Conservation (phyloP, 2,797 vertebrate genomes). For the Sarcophilus harrisii region DNA sequence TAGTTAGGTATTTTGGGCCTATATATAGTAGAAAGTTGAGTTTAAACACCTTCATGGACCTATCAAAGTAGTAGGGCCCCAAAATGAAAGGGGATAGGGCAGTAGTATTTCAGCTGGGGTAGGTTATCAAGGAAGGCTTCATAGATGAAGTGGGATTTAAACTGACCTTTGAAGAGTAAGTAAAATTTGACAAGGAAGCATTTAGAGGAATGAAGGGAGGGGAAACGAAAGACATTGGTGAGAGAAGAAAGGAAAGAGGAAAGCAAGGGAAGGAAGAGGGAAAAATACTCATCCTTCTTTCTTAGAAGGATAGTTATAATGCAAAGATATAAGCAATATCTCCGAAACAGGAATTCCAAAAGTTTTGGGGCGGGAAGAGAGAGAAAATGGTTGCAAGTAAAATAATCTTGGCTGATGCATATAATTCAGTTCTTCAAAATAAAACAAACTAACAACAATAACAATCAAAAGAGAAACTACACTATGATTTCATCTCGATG, state of each 20-base stretch:
- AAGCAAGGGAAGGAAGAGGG: not conserved
- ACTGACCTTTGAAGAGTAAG: not conserved
- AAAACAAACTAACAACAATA: not conserved
- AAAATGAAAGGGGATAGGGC: not conserved
- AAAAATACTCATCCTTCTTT: not conserved
- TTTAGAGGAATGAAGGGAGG: not conserved
- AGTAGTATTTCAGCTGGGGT: not conserved
- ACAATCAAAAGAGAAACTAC: no score
- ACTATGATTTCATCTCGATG: not conserved
- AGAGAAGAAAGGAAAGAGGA: not conserved
- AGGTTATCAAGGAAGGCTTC: not conserved
- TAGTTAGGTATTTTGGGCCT: not conserved
- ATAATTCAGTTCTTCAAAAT: not conserved
- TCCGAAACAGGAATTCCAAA: not conserved
- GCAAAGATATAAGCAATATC: not conserved
- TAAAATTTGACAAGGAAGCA: slow-evolving; percentile 7
- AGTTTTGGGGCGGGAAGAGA: not conserved
- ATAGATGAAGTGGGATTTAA: not conserved
- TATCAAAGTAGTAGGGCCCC: not conserved
- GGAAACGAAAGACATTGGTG: not conserved
- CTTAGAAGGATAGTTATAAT: not conserved
- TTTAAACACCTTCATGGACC: not conserved
- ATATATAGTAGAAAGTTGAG: not conserved
- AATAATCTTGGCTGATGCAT: not conserved
- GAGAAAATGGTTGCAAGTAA: not conserved